Evolutionary conservation across 2,797 vertebrate species (phyloP).

Genomic region (Sebastes flavidus): DNA sequence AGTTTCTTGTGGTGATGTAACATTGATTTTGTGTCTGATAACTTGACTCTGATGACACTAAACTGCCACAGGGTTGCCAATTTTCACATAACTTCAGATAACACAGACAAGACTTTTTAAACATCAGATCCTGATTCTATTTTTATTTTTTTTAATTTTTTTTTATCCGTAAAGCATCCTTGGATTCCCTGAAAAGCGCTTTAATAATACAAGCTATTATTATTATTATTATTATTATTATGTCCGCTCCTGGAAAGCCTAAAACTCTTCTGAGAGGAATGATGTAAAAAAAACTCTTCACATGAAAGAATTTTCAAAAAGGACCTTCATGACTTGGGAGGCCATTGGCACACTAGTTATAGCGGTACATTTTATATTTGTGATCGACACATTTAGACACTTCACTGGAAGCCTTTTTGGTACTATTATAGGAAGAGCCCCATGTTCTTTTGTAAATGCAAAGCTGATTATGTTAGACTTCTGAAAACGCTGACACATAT

Average conservation of each 20-base stretch:
- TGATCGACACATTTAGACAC: background rate
- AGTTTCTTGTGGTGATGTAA: background rate
- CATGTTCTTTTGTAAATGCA: too few relatives aligned
- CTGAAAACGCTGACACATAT: too few relatives aligned
- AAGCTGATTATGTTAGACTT: too few relatives aligned
- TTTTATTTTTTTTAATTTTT: background rate
- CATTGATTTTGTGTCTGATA: conserved; percentile 8
- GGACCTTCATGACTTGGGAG: background rate
- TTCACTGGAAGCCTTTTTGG: background rate
- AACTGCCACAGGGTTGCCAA: background rate
- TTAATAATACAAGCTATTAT: background rate
- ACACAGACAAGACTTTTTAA: background rate
- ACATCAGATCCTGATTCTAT: background rate
- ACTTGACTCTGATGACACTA: background rate
- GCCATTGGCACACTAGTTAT: background rate
- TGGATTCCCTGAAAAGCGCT: too few relatives aligned
- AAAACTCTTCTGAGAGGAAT: background rate
- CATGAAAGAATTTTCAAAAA: background rate
- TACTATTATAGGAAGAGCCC: too few relatives aligned
- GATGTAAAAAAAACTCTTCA: background rate
- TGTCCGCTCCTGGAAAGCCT: background rate
- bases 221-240: background rate
- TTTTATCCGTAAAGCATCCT: too few relatives aligned
- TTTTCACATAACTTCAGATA: background rate
- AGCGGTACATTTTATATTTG: background rate